Percentiles rank a stretch among this genome's conserved stretches.
These are phyloP conservation scores for Calameuta idolon DNA, from an alignment of 2,888 invertebrate species.

Conservation along the genomic window DNA sequence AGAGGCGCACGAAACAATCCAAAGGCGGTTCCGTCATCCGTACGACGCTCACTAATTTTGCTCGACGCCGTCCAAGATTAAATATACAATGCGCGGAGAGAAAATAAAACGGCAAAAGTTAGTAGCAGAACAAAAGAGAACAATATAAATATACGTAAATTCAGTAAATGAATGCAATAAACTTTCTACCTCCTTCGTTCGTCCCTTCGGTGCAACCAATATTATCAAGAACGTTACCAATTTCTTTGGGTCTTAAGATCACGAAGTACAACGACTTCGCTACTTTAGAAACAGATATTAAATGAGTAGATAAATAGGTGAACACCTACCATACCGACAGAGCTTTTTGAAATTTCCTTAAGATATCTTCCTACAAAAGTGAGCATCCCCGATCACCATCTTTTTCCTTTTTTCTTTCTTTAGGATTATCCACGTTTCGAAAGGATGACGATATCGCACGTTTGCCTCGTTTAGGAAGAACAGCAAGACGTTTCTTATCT, in stretches of 20 bases:
- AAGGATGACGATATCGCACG: neutral
- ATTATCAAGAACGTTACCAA: neutral
- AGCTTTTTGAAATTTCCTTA: neutral
- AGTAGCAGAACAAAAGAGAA: neutral
- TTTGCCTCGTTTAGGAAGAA: neutral
- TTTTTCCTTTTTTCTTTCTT: neutral
- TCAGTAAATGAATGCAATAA: neutral
- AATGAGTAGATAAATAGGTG: neutral
- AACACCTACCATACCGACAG: too few species aligned
- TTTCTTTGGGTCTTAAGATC: neutral
- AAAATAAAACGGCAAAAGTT: neutral
- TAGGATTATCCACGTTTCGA: neutral
- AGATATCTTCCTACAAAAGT: neutral
- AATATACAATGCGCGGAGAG: neutral
- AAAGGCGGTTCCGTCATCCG: neutral
- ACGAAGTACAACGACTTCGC: neutral
- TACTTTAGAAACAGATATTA: neutral
- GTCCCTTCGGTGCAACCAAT: neutral
- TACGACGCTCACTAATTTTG: neutral
- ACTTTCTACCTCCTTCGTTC: neutral
- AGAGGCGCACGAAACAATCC: neutral
- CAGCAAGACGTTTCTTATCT: neutral
- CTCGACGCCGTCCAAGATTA: neutral
- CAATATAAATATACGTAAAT: neutral
- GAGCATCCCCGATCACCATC: neutral